These are phyloP conservation scores for Gryon sp. DNA, from an alignment of 1,140 invertebrate species.

Conservation along the genomic window DNA sequence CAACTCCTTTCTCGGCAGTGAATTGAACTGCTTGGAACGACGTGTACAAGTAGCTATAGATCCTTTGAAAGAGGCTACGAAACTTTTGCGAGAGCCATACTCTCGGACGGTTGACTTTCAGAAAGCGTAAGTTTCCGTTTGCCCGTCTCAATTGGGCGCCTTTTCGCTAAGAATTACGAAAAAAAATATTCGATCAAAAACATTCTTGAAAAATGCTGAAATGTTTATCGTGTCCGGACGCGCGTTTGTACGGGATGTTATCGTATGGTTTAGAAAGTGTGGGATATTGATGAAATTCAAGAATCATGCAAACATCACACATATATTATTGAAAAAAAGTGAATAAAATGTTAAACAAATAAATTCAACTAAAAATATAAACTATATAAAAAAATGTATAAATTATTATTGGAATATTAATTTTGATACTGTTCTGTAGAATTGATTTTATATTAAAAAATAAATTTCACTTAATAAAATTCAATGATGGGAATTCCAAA, in stretches of 20 bases:
- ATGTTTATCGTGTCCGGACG: slow-evolving; percentile 22
- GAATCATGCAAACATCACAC: too few relatives aligned
- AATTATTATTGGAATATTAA: too few relatives aligned
- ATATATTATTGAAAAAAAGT: too few relatives aligned
- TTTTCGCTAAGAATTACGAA: slow-evolving; percentile 34
- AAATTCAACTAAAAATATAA: too few relatives aligned
- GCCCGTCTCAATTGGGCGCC: slow-evolving; percentile 34
- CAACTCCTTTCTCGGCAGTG: slow-evolving; percentile 3
- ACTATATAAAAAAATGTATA: too few relatives aligned
- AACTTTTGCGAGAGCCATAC: slow-evolving; percentile 52
- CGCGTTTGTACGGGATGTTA: slow-evolving; percentile 7
- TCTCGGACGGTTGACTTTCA: slow-evolving; percentile 51
- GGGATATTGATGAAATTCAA: too few relatives aligned
- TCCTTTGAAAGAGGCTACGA: slow-evolving; percentile 45
- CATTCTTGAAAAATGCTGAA: slow-evolving; percentile 31
- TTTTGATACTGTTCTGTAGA: too few relatives aligned
- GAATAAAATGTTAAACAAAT: too few relatives aligned
- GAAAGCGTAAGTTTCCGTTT: slow-evolving; percentile 39
- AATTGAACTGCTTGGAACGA: slow-evolving; percentile 42
- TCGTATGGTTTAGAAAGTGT: too few relatives aligned
- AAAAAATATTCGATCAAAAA: slow-evolving; percentile 44
- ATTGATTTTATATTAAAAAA: too few relatives aligned
- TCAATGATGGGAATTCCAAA: too few relatives aligned
- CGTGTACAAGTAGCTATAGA: slow-evolving; percentile 57
- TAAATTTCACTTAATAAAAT: too few relatives aligned